Percentiles rank a stretch among this genome's conserved stretches.
phyloP scores from a whole-genome alignment of 2,797 vertebrate genomes.

The Jordanella pulchra region DNA sequence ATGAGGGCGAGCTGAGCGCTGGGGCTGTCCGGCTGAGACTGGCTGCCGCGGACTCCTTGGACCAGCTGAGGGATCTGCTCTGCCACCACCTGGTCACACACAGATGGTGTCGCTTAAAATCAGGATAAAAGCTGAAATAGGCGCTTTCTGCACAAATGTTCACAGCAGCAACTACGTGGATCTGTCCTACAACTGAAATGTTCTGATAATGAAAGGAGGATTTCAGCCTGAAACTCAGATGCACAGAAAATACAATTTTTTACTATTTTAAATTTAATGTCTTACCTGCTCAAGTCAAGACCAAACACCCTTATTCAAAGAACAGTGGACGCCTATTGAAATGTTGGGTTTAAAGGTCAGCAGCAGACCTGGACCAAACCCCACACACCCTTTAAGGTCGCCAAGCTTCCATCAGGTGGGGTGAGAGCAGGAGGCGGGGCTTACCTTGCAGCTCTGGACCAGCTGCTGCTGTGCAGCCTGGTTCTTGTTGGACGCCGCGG shows the following conservation, averaged over 20 bases:
- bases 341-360: too few species aligned
- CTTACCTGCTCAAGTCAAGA: background rate
- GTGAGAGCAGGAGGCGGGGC: background rate
- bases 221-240: too few species aligned
- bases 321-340: background rate
- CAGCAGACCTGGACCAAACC: too few species aligned
- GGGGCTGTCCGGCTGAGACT: slow-evolving; percentile 94
- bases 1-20: slow-evolving; percentile 96
- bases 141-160: too few species aligned
- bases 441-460: slow-evolving; percentile 95
- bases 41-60: slow-evolving; percentile 94
- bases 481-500: slow-evolving; percentile 90
- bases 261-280: too few species aligned
- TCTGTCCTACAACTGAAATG: too few species aligned
- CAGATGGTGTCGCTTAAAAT: too few species aligned
- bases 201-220: too few species aligned
- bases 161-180: too few species aligned
- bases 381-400: too few species aligned
- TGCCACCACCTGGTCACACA: slow-evolving; percentile 84
- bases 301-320: background rate
- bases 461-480: slow-evolving; percentile 93
- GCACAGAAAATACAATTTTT: too few species aligned
- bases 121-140: too few species aligned
- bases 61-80: slow-evolving; percentile 98
- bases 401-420: background rate